Conservation (phyloP, 2,888 invertebrate species). For the Caenorhabditis imperialis region DNA sequence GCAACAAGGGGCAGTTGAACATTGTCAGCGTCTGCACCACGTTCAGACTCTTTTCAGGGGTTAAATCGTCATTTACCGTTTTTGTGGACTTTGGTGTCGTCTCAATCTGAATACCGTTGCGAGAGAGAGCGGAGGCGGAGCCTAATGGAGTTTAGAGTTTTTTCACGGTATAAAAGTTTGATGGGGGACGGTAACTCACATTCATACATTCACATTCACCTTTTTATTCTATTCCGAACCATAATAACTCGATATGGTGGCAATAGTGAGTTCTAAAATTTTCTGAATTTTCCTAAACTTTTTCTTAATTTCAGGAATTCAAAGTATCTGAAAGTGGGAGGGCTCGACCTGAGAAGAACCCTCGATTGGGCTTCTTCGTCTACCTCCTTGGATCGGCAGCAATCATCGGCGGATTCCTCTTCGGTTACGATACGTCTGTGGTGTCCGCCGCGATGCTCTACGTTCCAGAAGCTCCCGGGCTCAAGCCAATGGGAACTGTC, state of each 20-base stretch:
- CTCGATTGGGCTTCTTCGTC: slow-evolving; percentile 59
- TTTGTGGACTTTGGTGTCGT: slow-evolving; percentile 28
- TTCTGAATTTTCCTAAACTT: not conserved
- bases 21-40: slow-evolving; percentile 5
- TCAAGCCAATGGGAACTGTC: slow-evolving; percentile 65
- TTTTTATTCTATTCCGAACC: too few relatives aligned
- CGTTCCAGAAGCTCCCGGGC: slow-evolving; percentile 59
- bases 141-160: not conserved
- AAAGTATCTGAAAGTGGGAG: slow-evolving; percentile 55
- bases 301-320: slow-evolving; percentile 30
- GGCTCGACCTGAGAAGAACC: slow-evolving; percentile 50
- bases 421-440: slow-evolving; percentile 82
- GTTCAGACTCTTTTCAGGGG: not conserved
- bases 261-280: slow-evolving; percentile 21
- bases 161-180: slow-evolving; percentile 26
- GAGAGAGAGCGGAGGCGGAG: slow-evolving; percentile 17
- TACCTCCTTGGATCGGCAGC: slow-evolving; percentile 67
- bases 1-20: not conserved
- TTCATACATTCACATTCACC: too few relatives aligned
- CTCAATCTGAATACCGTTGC: too few relatives aligned
- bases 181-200: too few relatives aligned
- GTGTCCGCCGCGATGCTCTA: slow-evolving; percentile 79
- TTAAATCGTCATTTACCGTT: slow-evolving; percentile 9
- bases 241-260: too few relatives aligned
- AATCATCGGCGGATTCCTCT: slow-evolving; percentile 73